phyloP scores from a whole-genome alignment of 2,888 invertebrate genomes.

The Acheta domesticus region DNA sequence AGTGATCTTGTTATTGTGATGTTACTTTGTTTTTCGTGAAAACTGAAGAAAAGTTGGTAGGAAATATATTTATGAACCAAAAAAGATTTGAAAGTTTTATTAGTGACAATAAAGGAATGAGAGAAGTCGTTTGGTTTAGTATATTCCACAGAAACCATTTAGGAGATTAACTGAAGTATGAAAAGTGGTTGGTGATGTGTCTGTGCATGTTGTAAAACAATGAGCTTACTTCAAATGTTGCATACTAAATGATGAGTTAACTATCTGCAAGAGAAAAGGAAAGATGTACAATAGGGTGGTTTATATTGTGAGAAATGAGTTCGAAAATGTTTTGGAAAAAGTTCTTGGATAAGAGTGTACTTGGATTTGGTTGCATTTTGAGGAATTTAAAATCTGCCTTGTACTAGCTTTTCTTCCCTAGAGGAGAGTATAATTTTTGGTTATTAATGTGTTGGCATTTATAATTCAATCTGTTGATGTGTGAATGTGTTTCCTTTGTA shows the following conservation, averaged over 20 bases:
- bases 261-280: background rate
- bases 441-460: background rate
- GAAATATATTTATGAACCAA: constrained; percentile 10
- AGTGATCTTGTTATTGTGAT: background rate
- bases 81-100: background rate
- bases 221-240: background rate
- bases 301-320: background rate
- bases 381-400: background rate
- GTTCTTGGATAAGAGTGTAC: background rate
- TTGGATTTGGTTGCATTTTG: background rate
- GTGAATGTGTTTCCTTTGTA: background rate
- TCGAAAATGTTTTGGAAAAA: background rate
- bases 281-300: constrained; percentile 1
- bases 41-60: background rate
- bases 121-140: background rate
- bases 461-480: background rate
- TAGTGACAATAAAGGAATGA: constrained; percentile 3
- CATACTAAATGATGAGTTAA: background rate
- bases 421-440: background rate
- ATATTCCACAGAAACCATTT: constrained; percentile 10
- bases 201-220: background rate
- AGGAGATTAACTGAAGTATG: background rate
- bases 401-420: background rate
- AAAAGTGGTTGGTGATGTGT: background rate
- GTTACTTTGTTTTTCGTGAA: background rate